Evolutionary conservation across 2,797 vertebrate species (phyloP).

Genomic region (Poecilia wingei): DNA sequence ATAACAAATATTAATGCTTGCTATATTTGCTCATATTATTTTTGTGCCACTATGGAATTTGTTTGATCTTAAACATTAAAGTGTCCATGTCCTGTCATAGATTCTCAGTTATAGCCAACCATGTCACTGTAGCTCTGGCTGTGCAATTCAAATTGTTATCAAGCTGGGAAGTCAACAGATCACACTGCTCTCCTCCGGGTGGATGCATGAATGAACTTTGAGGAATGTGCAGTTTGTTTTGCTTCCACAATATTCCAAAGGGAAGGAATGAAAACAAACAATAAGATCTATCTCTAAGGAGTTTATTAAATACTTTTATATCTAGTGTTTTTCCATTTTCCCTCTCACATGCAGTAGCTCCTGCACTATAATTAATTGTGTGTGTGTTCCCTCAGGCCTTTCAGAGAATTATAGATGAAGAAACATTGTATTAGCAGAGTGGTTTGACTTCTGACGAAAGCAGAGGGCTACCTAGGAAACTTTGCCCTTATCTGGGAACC

Average conservation of each 20-base stretch:
- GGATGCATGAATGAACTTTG: not conserved
- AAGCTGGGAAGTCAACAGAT: not conserved
- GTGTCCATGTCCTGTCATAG: not conserved
- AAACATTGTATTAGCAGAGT: not conserved
- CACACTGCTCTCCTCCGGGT: not conserved
- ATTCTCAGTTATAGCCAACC: not conserved
- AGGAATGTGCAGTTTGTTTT: not conserved
- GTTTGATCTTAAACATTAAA: not conserved
- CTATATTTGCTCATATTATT: not conserved
- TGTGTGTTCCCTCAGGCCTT: not conserved
- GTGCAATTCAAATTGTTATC: not conserved
- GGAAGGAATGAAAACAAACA: not conserved
- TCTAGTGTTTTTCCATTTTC: not conserved
- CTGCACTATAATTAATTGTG: constrained; percentile 26
- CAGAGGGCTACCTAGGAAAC: not conserved
- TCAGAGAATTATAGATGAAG: constrained; percentile 1
- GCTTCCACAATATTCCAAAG: not conserved
- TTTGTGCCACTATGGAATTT: not conserved
- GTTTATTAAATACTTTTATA: not conserved
- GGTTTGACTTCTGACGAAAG: constrained; percentile 3
- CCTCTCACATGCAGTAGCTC: not conserved
- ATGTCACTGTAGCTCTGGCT: not conserved
- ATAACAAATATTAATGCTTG: not conserved
- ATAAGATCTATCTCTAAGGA: not conserved
- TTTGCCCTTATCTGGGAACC: not conserved